Conservation (phyloP, 2,888 invertebrate species). For the Apantesis nais region DNA sequence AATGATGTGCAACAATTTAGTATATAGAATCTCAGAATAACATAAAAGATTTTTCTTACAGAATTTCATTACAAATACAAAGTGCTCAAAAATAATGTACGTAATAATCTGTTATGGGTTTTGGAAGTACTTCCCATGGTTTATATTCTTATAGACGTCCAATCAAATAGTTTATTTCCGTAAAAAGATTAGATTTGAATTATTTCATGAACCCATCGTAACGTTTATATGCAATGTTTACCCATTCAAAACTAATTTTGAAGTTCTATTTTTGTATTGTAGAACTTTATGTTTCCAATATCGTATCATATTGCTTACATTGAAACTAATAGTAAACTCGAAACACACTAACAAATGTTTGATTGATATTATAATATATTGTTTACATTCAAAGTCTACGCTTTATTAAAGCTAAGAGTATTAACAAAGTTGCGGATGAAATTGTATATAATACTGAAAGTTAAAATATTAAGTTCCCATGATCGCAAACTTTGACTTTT, state of each 20-base stretch:
- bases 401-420: slow-evolving; percentile 9
- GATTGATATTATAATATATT: slow-evolving; percentile 21
- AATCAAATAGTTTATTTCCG: not conserved
- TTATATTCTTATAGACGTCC: not conserved
- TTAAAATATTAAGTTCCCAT: not conserved
- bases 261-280: slow-evolving; percentile 7
- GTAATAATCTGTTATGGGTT: not conserved
- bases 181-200: not conserved
- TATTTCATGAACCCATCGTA: not conserved
- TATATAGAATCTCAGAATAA: too few relatives aligned
- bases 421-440: slow-evolving; percentile 11
- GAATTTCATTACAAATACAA: not conserved
- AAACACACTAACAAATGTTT: slow-evolving; percentile 17
- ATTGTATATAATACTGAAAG: slow-evolving; percentile 6
- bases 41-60: not conserved
- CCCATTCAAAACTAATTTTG: not conserved
- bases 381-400: slow-evolving; percentile 22
- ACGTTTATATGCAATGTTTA: not conserved
- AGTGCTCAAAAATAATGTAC: not conserved
- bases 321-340: slow-evolving; percentile 23
- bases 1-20: not conserved
- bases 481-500: not conserved
- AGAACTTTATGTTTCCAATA: slow-evolving; percentile 12
- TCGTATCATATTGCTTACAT: slow-evolving; percentile 15
- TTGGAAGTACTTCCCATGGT: not conserved